phyloP scores from a whole-genome alignment of 2,113 vertebrate genomes.

The Megaceryle maxima region DNA sequence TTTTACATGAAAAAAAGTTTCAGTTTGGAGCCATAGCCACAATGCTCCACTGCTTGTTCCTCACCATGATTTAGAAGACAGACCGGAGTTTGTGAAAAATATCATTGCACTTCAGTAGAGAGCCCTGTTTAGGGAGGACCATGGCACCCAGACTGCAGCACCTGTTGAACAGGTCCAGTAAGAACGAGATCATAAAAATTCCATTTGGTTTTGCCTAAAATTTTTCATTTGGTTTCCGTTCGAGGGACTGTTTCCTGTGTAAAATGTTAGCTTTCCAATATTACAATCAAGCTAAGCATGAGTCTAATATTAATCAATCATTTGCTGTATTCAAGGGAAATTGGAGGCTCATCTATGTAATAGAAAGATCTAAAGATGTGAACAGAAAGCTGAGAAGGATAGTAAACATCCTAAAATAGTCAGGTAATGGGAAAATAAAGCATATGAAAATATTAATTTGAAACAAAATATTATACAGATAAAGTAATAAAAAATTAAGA shows the following conservation, averaged over 20 bases:
- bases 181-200: not conserved
- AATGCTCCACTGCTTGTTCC: not conserved
- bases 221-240: not conserved
- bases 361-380: not conserved
- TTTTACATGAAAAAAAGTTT: not conserved
- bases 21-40: not conserved
- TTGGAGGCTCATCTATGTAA: not conserved
- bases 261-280: not conserved
- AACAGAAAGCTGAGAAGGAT: not conserved
- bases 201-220: not conserved
- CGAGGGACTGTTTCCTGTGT: not conserved
- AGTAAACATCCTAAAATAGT: not conserved
- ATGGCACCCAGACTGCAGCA: not conserved
- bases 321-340: not conserved
- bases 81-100: not conserved
- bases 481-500: not conserved
- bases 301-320: not conserved
- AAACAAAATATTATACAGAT: not conserved
- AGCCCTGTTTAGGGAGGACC: not conserved
- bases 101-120: not conserved
- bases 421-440: not conserved
- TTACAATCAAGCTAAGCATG: not conserved
- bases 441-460: not conserved
- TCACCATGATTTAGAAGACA: not conserved
- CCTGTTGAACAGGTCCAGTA: not conserved